A percentile compares a stretch with the other conserved stretches of the same genome.
These are phyloP conservation scores for Machimus atricapillus DNA, from an alignment of 2,888 invertebrate species.

Conservation along the genomic window DNA sequence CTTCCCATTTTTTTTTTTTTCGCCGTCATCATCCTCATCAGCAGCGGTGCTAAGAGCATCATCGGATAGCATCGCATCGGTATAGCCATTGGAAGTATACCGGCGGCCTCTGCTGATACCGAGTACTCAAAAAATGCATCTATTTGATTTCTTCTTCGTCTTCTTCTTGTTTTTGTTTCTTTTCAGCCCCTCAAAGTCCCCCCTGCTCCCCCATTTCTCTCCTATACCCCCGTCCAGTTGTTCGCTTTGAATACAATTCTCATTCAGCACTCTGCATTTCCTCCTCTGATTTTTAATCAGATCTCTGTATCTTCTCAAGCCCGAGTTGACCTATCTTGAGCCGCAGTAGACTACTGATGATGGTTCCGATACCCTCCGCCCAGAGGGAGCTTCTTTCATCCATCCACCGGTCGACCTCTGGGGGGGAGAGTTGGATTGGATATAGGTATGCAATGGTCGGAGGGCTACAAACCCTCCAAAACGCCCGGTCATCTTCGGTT, in stretches of 20 bases:
- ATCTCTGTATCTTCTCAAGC: conserved; percentile 28
- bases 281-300: conserved; percentile 35
- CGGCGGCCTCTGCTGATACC: not conserved
- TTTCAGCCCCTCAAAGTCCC: not conserved
- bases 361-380: not conserved
- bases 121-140: conserved; percentile 28
- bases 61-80: not conserved
- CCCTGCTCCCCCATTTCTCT: not conserved
- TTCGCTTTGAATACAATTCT: conserved; percentile 22
- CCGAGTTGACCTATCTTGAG: conserved; percentile 25
- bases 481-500: not conserved
- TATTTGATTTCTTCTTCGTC: not conserved
- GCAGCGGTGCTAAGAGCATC: not conserved
- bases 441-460: no score
- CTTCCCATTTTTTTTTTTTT: not conserved
- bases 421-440: not conserved
- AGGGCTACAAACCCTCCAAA: not conserved
- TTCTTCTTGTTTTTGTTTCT: not conserved
- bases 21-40: not conserved
- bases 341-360: conserved; percentile 7
- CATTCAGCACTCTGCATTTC: conserved; percentile 21
- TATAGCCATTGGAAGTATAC: not conserved
- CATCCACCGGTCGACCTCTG: not conserved
- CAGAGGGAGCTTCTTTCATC: not conserved
- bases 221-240: not conserved